Percentiles rank a stretch among this genome's conserved stretches.
phyloP scores from a whole-genome alignment of 2,888 invertebrate species.

The Nomada goodeniana region DNA sequence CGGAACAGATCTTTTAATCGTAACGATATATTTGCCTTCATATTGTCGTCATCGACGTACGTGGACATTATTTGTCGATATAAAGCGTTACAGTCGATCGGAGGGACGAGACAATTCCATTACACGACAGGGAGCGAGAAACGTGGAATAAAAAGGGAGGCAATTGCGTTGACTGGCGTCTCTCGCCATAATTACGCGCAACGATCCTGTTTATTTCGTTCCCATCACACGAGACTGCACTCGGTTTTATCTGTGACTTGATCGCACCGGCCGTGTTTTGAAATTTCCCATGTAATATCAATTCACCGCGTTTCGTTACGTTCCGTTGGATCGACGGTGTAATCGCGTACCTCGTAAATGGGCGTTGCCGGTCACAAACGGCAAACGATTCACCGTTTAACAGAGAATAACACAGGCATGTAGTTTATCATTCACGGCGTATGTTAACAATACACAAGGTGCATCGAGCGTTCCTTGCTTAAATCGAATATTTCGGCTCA shows the following conservation, averaged over 20 bases:
- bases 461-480: too few relatives aligned
- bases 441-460: too few relatives aligned
- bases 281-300: constrained; percentile 25
- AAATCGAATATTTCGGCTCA: too few relatives aligned
- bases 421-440: not conserved
- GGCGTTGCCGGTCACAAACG: not conserved
- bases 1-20: constrained; percentile 37
- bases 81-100: constrained; percentile 33
- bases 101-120: constrained; percentile 43
- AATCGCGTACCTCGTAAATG: constrained; percentile 12
- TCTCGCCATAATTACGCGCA: constrained; percentile 41
- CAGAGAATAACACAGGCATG: not conserved
- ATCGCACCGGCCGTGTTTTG: constrained; percentile 1
- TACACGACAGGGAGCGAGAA: constrained; percentile 2
- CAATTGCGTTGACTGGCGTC: constrained; percentile 17
- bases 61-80: constrained; percentile 37
- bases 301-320: constrained; percentile 25
- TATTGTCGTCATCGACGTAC: constrained; percentile 28
- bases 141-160: not conserved
- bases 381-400: constrained; percentile 3
- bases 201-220: constrained; percentile 38
- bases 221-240: constrained; percentile 10
- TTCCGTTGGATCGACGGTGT: constrained; percentile 3
- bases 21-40: constrained; percentile 17
- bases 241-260: constrained; percentile 24